Base-by-base conservation (phyloP, 2,888 invertebrate genomes). In the Scelioninae gen. 1 region DNA sequence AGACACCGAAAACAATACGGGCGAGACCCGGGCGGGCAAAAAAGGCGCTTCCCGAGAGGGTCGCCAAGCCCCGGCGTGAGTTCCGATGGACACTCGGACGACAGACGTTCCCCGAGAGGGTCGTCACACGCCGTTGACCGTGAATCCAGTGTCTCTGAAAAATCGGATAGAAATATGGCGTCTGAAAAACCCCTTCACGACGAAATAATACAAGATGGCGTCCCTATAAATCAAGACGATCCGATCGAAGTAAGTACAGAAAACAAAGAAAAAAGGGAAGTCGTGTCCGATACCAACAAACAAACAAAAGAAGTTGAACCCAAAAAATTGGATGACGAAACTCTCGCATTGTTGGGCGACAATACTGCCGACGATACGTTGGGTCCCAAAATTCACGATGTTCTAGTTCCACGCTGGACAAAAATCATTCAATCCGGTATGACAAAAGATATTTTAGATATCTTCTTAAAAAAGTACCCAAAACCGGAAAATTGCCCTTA, bases 371-470 rank as follows among this genome's bases (percentile, higher is more conserved):
- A 38, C 1, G 5, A 38, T 38, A 38, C 10, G 1, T 38, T 10
- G 38, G 38, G 38, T 6, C 38, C 38, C 38, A 38, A 38, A 9
- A 45, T 45, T 6, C n/a, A 23, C 8, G 23, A 16, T 11, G 13
- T 60, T 23, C 23, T 60, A 43, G 60, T 62, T 13, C 29, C 29
- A 32, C 38, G 47, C 5, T 62, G 62, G 62, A 38, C 43, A 62
- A 62, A 62, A 62, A 47, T 62, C n/a, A 23, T 62, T 8, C 29
- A 45, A 16, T 13, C 13, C 6, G 62, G 62, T 9, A 47, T 62
- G 8, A 45, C 29, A 7, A 47, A 62, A 47, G 62, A 62, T 0
- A 31, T 45, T 16, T 9, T 62, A 45, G 47, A 62, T 8, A 45
- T 10, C 7, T 32, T 62, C 7, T 8, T 16, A 8, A 45, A 62